Evolutionary conservation across 2,113 vertebrate species (phyloP), one percentile per base, ranked within the genome.

Genomic region (Neopipo cinnamomea): DNA sequence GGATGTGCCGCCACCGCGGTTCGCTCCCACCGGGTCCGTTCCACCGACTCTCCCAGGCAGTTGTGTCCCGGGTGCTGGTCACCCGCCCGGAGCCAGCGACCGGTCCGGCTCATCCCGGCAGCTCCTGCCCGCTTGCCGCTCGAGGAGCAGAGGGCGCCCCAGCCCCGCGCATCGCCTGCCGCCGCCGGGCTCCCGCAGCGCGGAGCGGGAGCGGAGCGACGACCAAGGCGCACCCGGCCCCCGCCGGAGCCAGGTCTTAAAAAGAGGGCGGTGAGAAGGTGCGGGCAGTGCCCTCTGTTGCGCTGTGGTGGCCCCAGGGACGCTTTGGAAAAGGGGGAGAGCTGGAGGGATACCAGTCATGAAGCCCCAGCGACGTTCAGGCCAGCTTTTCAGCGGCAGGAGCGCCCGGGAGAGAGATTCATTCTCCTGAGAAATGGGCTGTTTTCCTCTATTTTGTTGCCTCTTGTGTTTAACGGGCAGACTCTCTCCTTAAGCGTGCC

Each of bases 141-240:
- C 55, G 72, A 50, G 27, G 63, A 42, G 61, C 96, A 98, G 98
- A 87, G 97, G 97, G 97, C 96, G 98, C 97, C 95, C 58, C 61
- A 93, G 95, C 28, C 66, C 88, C 72, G 81, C 89, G 35, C 90
- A 97, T 90, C 33, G 19, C 75, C 46, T 30, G 27, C 55, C 19
- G n/a, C 30, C 35, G 42, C 58, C 56, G 30, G 28, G 37, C 30
- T 56, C 31, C 44, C 20, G 78, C 53, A 31, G 79, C 37, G n/a
- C 12, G 17, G 9, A 50, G 66, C 27, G 21, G 58, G 49, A 20
- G 20, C 41, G 21, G 35, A 80, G 58, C 50, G 7, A 6, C 3
- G 44, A 15, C 37, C 47, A 14, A 23, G 58, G 33, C 23, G 22
- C 75, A 37, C n/a, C 49, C 21, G 14, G 33, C 12, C 37, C 11